Percentiles rank a stretch among this genome's conserved stretches.
These are phyloP conservation scores for Psylliodes chrysocephalus DNA, from an alignment of 2,888 invertebrate species.

Conservation along the genomic window DNA sequence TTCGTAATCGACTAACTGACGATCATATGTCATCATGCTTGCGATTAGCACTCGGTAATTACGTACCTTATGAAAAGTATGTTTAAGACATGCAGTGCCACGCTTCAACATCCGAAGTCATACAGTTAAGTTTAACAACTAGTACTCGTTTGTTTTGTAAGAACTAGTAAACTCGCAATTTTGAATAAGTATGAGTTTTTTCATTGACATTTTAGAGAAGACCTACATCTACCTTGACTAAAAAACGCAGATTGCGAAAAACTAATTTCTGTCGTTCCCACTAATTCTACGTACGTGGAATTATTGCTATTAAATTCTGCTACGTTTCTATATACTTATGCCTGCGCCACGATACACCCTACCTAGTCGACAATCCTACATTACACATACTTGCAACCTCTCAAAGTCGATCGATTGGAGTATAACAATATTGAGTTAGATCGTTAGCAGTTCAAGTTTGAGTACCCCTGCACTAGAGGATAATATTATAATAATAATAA, in stretches of 20 bases:
- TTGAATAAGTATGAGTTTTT: conserved; percentile 26
- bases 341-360: too few species aligned
- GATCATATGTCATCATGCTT: conserved; percentile 27
- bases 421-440: conserved; percentile 19
- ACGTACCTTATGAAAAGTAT: conserved; percentile 13
- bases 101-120: conserved; percentile 18
- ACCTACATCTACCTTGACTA: conserved; percentile 25
- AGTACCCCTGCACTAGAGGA: conserved; percentile 4
- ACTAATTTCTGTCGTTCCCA: conserved; percentile 21
- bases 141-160: conserved; percentile 6
- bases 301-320: too few species aligned
- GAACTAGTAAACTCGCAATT: conserved; percentile 29
- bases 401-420: too few species aligned
- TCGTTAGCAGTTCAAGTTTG: conserved; percentile 20
- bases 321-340: too few species aligned
- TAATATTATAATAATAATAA: too few species aligned
- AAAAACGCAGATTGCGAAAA: conserved; percentile 19
- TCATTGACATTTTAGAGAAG: conserved; percentile 25
- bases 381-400: conserved; percentile 24
- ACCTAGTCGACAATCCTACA: conserved; percentile 9
- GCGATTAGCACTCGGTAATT: too few species aligned
- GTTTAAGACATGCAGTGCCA: conserved; percentile 25
- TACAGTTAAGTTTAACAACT: conserved; percentile 12
- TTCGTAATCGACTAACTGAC: conserved; percentile 27
- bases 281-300: too few species aligned